Percentiles rank a stretch among this genome's conserved stretches.
Conservation (phyloP, 2,113 vertebrate genomes). For the Ascaphus truei region DNA sequence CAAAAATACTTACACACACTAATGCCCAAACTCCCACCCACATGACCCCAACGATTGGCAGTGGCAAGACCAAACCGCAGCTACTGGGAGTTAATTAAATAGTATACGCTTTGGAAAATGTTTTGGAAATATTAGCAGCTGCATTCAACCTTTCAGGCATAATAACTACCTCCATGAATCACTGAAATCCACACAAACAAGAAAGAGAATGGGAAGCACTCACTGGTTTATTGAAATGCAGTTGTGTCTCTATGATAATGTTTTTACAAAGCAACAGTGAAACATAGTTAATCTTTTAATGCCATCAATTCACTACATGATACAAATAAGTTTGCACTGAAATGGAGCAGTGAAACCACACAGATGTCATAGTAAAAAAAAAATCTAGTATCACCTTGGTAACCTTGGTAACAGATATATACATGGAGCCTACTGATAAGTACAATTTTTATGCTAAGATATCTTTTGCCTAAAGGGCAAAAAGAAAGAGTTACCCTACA, state of each 20-base stretch:
- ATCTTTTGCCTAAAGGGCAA: slow-evolving; percentile 21
- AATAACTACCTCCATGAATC: slow-evolving; percentile 4
- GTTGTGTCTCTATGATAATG: slow-evolving; percentile 13
- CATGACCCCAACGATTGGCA: too few species aligned
- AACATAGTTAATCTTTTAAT: slow-evolving; percentile 35
- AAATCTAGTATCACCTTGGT: slow-evolving; percentile 9
- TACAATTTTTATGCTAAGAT: slow-evolving; percentile 33
- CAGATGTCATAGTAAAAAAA: slow-evolving; percentile 19
- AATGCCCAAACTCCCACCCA: too few species aligned
- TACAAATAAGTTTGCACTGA: slow-evolving; percentile 18
- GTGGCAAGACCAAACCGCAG: too few species aligned
- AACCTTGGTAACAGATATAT: slow-evolving; percentile 32
- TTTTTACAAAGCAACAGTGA: neutral
- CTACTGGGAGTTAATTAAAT: too few species aligned
- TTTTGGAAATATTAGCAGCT: neutral
- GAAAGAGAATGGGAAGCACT: neutral
- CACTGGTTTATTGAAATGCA: slow-evolving; percentile 18
- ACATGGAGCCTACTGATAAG: slow-evolving; percentile 25
- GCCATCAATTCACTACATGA: slow-evolving; percentile 25
- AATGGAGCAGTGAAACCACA: neutral
- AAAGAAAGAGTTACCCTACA: neutral
- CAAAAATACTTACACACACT: too few species aligned
- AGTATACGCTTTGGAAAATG: neutral
- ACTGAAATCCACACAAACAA: neutral
- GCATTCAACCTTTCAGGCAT: neutral